Conservation (phyloP, 1,140 invertebrate genomes). For the Subanguina moxae region DNA sequence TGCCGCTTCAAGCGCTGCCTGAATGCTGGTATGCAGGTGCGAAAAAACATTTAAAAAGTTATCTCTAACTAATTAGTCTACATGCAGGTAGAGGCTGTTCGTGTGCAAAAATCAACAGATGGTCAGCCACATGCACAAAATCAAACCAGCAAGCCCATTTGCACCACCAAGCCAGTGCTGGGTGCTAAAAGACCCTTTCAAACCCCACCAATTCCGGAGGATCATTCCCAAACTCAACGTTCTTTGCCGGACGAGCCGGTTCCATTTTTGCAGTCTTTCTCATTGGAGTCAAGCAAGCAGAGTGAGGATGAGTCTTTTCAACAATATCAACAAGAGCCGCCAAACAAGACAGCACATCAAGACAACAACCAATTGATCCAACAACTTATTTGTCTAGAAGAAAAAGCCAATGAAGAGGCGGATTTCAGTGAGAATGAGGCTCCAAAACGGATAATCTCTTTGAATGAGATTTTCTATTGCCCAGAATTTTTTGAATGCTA, state of each 20-base stretch:
- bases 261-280: background rate
- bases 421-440: conserved; percentile 41
- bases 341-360: conserved; percentile 6
- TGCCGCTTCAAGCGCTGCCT: conserved; percentile 73
- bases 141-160: background rate
- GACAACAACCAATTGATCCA: conserved; percentile 14
- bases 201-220: background rate
- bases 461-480: conserved; percentile 28
- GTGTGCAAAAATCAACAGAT: conserved; percentile 31
- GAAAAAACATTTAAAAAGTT: too few relatives aligned
- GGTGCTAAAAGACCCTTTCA: background rate
- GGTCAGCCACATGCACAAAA: background rate
- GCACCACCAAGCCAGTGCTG: background rate
- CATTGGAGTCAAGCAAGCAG: background rate
- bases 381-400: conserved; percentile 15
- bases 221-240: too few relatives aligned
- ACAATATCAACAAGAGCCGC: background rate
- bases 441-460: conserved; percentile 23
- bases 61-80: too few relatives aligned
- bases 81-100: conserved; percentile 52
- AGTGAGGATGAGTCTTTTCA: background rate
- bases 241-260: too few relatives aligned
- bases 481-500: conserved; percentile 36
- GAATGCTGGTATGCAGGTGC: conserved; percentile 63
- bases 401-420: conserved; percentile 26